Base-by-base conservation (phyloP, 1,140 invertebrate species). In the Drusus annulatus region DNA sequence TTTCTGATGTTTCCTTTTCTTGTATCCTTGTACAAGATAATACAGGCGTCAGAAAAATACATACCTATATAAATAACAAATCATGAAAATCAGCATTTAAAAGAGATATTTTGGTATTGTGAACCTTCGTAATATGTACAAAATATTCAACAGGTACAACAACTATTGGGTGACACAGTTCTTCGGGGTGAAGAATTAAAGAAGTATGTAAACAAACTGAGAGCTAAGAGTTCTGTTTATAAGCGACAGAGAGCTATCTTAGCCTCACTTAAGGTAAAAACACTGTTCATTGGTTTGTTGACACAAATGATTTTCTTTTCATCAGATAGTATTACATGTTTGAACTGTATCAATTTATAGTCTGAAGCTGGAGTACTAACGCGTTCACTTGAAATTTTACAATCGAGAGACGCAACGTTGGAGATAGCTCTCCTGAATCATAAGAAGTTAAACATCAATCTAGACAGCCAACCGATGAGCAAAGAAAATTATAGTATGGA, bases 141-240 rank as follows among this genome's bases (percentile, higher is more conserved):
- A 13, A 45, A 45, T 45, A 45, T n/a, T 56, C 58, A 58, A 62
- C 51, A 90, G 87, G 88, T 90, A 3, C 87, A 86, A 78, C 87
- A 89, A 81, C 85, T 89, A 5, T 84, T 90, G 7, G 89, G 89
- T 3, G 89, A 90, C 81, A 88, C 93, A 25, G 90, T 94, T 16
- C 90, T 95, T 0, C 92, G 93, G 84, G 95, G 95, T 21, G 95
- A 97, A 75, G 95, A 96, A 87, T 93, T 96, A 83, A 96, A 96
- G 86, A 91, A 93, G 79, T 97, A 96, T 86, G 94, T 97, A 0
- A 94, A 93, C 85, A 93, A 94, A 83, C 86, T 97, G 23, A 91
- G 95, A 69, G 92, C 93, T 52, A 96, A 95, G 85, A 95, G 94
- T 84, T 93, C 93, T 3, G 88, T 94, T 0, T 97, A 97, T 85